These are phyloP conservation scores for Drosophila nigrodunni DNA, from an alignment of 1,140 invertebrate genomes.

Conservation along the genomic window DNA sequence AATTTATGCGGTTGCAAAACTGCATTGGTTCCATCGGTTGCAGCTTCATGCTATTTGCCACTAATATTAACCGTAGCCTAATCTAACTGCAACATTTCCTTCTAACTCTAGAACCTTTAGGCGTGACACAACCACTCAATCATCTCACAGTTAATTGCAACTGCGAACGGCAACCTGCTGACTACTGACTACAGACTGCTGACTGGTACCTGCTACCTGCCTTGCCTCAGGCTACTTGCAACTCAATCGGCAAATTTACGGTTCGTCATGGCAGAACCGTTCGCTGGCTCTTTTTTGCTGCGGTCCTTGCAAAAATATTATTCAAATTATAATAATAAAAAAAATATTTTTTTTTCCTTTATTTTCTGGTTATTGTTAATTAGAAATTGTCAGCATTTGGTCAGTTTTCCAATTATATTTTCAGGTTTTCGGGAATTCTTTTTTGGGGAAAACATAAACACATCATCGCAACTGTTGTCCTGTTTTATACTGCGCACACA, in stretches of 20 bases:
- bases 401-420: constrained; percentile 7
- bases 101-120: background rate
- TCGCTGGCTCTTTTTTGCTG: constrained; percentile 44
- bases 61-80: constrained; percentile 50
- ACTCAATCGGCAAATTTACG: constrained; percentile 63
- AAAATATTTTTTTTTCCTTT: constrained; percentile 36
- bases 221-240: constrained; percentile 40
- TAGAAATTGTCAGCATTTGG: constrained; percentile 18
- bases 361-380: constrained; percentile 18
- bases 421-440: constrained; percentile 23
- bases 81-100: background rate
- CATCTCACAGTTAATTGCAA: constrained; percentile 43
- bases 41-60: constrained; percentile 11
- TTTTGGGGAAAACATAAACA: constrained; percentile 50
- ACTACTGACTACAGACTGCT: constrained; percentile 19
- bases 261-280: constrained; percentile 37
- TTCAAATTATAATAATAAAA: constrained; percentile 42
- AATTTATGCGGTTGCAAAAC: constrained; percentile 70
- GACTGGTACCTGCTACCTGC: constrained; percentile 32
- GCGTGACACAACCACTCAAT: constrained; percentile 54
- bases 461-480: constrained; percentile 59
- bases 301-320: constrained; percentile 35
- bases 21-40: constrained; percentile 61
- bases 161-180: constrained; percentile 16
- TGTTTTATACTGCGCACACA: constrained; percentile 57